Evolutionary conservation across 2,888 invertebrate species (phyloP), one percentile per base, ranked within the genome.

Genomic region (Drosophila sordidapex): DNA sequence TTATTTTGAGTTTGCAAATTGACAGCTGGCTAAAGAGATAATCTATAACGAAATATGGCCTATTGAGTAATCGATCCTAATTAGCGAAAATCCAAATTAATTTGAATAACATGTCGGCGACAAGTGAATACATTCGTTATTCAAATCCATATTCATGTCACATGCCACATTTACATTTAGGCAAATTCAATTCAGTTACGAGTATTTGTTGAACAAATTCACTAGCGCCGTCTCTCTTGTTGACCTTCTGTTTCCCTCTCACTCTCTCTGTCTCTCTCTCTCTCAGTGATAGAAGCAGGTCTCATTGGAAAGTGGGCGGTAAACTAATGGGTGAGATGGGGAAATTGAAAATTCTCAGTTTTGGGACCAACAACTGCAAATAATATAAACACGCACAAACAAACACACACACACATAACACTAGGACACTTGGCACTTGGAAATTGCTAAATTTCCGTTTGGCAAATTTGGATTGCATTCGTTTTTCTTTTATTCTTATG

Each of bases 381-480:
- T 46, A 46, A 25, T 46, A 25, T 58, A 64, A 73, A 63, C 29
- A 56, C 36, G n/a, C 70, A 54, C 54, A 60, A 35, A n/a, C 35
- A 4, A 2, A n/a, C 5, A 21, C 7, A 21, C 7, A 13, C 27
- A 40, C 29, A 33, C 10, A 33, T 11, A 33, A 11, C 33, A 57
- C 53, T 43, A 31, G 29, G 38, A 36, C 51, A 31, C 35, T 35
- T 46, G 46, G 46, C 29, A 51, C 18, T 57, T 69, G 87, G 67
- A 60, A 82, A 84, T 75, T 86, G 69, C 48, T 61, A 79, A 87
- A 88, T 84, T 84, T 84, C 87, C 81, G 81, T 57, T 87, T 76
- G 73, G 69, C 86, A 87, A 83, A 83, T 83, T 83, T 82, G 29
- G 67, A 63, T 67, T 35, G 46, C 49, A 62, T 77, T 79, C 27